Evolutionary conservation across 1,140 invertebrate genomes (phyloP), one percentile per base, ranked within the genome.

Genomic region (Listronotus bonariensis): DNA sequence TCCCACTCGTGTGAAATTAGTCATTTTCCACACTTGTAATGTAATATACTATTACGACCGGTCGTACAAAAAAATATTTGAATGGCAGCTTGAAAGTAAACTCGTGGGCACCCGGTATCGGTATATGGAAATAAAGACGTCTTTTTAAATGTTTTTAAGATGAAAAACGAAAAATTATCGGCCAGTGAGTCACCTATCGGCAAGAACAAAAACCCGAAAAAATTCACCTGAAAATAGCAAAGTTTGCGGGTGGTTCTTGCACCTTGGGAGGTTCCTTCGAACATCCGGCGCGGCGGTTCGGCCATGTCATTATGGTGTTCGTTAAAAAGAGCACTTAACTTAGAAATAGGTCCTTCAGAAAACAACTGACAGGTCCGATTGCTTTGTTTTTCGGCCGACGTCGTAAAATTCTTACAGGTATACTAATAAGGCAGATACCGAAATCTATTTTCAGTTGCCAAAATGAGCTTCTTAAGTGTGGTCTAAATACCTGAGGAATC

Each of bases 261-360:
- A 32, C 57, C 57, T 45, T 60, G 57, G 57, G 57, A 60, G 57
- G 57, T 60, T 60, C 48, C 15, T 18, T n/a, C 32, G 48, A 45
- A 17, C 43, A 60, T 60, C 57, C 57, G 57, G 56, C 46, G 20
- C 56, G 15, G 43, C 43, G 43, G 32, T 49, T 32, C 48, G 20
- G 57, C 57, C 57, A 45, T 60, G 57, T 60, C 57, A 60, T 60
- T 60, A 60, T 42, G 26, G 45, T 20, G 57, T 60, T 60, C 57
- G 57, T 60, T 60, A 60, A 60, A 60, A 60, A 60, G 57, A 60
- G 57, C 57, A 60, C 57, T 60, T 60, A 60, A 60, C 57, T 60
- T 51, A 51, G 57, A 60, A 51, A 60, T 60, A 49, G 57, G 57
- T 60, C 57, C 57, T 60, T 60, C 46, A 46, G 41, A 36, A 34